Conservation (phyloP, 2,888 invertebrate genomes). For the Torymus tubicola region DNA sequence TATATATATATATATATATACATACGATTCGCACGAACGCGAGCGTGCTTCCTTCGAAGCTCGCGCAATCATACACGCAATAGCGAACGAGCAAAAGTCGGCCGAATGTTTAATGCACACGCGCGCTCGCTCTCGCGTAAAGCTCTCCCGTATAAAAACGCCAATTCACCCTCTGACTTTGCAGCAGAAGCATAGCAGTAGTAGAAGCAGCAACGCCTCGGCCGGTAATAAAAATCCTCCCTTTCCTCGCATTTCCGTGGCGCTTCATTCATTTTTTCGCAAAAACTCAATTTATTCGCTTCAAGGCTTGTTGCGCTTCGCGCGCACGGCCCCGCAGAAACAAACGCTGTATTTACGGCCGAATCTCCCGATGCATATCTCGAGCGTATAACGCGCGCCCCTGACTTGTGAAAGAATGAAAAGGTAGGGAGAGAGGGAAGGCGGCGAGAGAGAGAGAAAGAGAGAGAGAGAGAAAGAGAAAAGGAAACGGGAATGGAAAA, state of each 20-base stretch:
- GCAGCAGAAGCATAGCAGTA: not conserved
- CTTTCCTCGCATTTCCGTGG: not conserved
- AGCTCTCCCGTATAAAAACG: slow-evolving; percentile 7
- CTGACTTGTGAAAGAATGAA: slow-evolving; percentile 20
- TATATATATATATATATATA: not conserved
- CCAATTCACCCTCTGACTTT: slow-evolving; percentile 6
- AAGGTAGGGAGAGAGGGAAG: not conserved
- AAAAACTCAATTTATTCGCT: slow-evolving; percentile 26
- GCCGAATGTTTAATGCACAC: slow-evolving; percentile 30
- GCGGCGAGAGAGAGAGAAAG: not conserved
- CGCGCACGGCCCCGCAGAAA: not conserved
- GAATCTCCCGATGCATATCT: slow-evolving; percentile 7
- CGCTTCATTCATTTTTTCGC: slow-evolving; percentile 27
- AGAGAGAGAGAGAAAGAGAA: not conserved
- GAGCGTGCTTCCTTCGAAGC: not conserved
- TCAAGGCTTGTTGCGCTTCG: slow-evolving; percentile 22
- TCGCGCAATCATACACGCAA: slow-evolving; percentile 26
- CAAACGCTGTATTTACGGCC: slow-evolving; percentile 7
- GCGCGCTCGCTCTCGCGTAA: not conserved
- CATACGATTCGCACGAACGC: slow-evolving; percentile 3
- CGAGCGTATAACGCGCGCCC: not conserved
- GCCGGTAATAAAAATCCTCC: slow-evolving; percentile 24
- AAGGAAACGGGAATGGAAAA: slow-evolving; percentile 8
- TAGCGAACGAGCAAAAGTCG: not conserved
- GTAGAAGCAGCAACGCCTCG: no score